Base-by-base conservation (phyloP, 2,888 invertebrate species). In the Apeira syringaria region DNA sequence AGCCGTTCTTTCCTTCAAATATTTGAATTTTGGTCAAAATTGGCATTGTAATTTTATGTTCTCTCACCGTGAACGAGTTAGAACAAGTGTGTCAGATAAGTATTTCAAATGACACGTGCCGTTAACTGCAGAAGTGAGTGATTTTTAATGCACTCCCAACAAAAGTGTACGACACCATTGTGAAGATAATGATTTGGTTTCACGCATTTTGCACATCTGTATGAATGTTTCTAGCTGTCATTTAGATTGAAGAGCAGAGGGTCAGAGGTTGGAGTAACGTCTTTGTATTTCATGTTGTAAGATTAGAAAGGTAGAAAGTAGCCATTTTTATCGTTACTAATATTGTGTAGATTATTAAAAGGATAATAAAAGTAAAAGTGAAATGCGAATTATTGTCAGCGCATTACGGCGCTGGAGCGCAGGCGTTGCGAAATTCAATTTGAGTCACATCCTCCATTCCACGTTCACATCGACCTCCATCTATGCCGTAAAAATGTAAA, bases 51-150 rank as follows among this genome's bases (percentile, higher is more conserved):
- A n/a, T n/a, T n/a, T n/a, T n/a, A n/a, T n/a, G n/a, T n/a, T n/a
- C n/a, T n/a, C n/a, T n/a, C n/a, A n/a, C n/a, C n/a, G n/a, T n/a
- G n/a, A n/a, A n/a, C n/a, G n/a, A n/a, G n/a, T n/a, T n/a, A n/a
- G n/a, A n/a, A n/a, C n/a, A n/a, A n/a, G n/a, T n/a, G n/a, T n/a
- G n/a, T n/a, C n/a, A n/a, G n/a, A n/a, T n/a, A 26, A 15, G 15
- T 39, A 43, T 36, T 30, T 42, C n/a, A 53, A 55, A 51, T 49
- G 11, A 41, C 42, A 27, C 12, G 26, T 38, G 33, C 45, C 52
- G 45, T 53, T 58, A 50, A 37, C 6, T 15, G 13, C 26, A 36
- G 36, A 45, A 40, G 12, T 51, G 53, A 55, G 47, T 53, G 49
- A 43, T 56, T 47, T 55, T 55, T 55, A 54, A 54, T 53, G 44